phyloP scores from a whole-genome alignment of 2,113 vertebrate species.

The Thermophis baileyi region DNA sequence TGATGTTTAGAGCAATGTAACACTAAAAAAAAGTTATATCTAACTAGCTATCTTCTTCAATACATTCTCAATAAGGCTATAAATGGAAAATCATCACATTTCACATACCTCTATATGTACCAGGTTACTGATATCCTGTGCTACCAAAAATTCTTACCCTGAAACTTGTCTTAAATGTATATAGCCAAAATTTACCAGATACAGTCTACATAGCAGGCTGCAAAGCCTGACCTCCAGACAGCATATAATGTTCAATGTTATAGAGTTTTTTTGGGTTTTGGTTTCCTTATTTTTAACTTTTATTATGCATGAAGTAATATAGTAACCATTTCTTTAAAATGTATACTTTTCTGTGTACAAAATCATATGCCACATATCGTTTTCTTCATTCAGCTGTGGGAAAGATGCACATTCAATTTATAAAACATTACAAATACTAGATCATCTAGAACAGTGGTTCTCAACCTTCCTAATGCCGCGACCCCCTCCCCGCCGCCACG shows the following conservation, averaged over 20 bases:
- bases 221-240: too few relatives aligned
- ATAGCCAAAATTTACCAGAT: background rate
- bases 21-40: background rate
- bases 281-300: background rate
- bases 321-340: too few relatives aligned
- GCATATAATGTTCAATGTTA: background rate
- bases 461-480: too few relatives aligned
- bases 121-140: background rate
- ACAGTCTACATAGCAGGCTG: background rate
- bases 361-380: background rate
- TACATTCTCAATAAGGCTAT: background rate
- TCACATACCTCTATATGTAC: background rate
- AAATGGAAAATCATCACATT: background rate
- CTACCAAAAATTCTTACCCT: background rate
- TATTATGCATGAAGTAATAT: background rate
- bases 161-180: background rate
- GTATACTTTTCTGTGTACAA: background rate
- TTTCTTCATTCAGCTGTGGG: background rate
- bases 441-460: too few relatives aligned
- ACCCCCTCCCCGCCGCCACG: too few relatives aligned
- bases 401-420: background rate
- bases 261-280: background rate
- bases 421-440: background rate
- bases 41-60: background rate
- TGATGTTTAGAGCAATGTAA: background rate